Evolutionary conservation across 2,888 invertebrate species (phyloP).

Genomic region (Heliconius ismenius): DNA sequence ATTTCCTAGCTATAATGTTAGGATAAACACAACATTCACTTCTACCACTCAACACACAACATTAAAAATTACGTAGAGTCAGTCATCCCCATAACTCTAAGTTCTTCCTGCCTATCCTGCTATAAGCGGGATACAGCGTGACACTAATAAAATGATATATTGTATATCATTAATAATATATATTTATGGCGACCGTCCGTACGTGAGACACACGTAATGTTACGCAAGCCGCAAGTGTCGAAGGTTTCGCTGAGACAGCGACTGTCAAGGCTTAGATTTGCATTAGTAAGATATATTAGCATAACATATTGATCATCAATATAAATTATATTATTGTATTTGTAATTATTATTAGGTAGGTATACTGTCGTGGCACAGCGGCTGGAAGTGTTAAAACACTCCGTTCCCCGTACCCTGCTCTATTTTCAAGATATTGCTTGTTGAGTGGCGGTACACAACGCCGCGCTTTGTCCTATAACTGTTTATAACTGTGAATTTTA

Average conservation of each 20-base stretch:
- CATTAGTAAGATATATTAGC: not conserved
- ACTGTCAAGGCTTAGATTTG: slow-evolving; percentile 28
- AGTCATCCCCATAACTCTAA: no score
- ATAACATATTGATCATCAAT: not conserved
- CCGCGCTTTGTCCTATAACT: no score
- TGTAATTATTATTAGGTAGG: not conserved
- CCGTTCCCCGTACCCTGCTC: no score
- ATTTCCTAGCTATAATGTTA: no score
- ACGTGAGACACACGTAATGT: not conserved
- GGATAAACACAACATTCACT: no score
- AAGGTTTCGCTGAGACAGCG: slow-evolving; percentile 29
- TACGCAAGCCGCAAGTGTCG: not conserved
- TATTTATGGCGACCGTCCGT: not conserved
- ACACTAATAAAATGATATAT: not conserved
- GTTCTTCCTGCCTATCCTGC: not conserved
- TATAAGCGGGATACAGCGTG: not conserved
- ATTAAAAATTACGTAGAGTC: no score
- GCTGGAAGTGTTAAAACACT: not conserved
- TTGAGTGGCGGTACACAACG: not conserved
- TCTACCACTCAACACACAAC: no score
- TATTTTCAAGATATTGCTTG: no score
- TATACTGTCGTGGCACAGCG: not conserved
- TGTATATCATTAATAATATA: not conserved
- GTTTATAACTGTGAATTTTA: no score
- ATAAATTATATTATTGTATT: not conserved